A percentile compares a stretch with the other conserved stretches of the same genome.
Conservation (phyloP, 1,140 invertebrate genomes). For the Sminthurides bifidus region DNA sequence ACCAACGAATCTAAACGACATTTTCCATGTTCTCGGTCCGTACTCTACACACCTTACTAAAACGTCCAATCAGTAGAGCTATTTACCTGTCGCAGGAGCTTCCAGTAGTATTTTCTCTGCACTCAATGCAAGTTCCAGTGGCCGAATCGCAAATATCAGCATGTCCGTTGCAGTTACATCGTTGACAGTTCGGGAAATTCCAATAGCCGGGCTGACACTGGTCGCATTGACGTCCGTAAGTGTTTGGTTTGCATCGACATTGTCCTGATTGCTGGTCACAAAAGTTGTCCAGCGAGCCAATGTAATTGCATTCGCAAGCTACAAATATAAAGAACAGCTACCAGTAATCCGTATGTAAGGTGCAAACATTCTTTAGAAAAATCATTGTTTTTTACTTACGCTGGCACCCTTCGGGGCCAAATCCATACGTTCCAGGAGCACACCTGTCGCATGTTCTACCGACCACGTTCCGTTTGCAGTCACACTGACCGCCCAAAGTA, state of each 20-base stretch:
- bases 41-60: constrained; percentile 59
- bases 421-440: constrained; percentile 88
- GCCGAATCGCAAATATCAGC: constrained; percentile 82
- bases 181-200: constrained; percentile 89
- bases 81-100: constrained; percentile 65
- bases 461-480: constrained; percentile 89
- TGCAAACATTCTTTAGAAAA: background rate
- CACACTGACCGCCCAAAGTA: constrained; percentile 69
- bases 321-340: constrained; percentile 26
- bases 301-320: constrained; percentile 90
- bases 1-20: too few species aligned
- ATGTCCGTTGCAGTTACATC: constrained; percentile 94
- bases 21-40: too few species aligned
- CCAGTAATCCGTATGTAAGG: background rate
- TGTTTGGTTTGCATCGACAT: constrained; percentile 85
- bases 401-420: constrained; percentile 84
- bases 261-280: constrained; percentile 84
- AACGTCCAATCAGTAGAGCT: background rate
- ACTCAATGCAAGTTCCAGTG: constrained; percentile 82
- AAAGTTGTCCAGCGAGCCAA: constrained; percentile 87
- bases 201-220: constrained; percentile 89
- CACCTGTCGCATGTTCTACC: constrained; percentile 86
- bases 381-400: constrained; percentile 37
- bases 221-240: constrained; percentile 85
- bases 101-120: constrained; percentile 76